Percentiles rank a stretch among this genome's conserved stretches.
Conservation (phyloP, 2,888 invertebrate species). For the Synergus umbraculus region DNA sequence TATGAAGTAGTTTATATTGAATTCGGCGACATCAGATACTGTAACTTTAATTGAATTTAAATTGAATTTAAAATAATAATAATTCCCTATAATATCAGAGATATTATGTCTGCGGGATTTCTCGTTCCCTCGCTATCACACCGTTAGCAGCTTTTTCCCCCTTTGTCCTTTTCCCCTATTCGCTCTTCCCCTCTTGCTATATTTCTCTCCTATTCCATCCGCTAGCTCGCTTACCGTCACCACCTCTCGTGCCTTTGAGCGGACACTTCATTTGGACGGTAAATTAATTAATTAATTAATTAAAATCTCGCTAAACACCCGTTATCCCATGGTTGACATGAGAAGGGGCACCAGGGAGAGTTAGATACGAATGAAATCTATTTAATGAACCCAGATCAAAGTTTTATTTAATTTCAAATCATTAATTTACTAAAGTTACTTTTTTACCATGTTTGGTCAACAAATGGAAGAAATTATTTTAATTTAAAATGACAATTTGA, state of each 20-base stretch:
- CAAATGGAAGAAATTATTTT: background rate
- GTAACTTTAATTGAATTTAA: slow-evolving; percentile 8
- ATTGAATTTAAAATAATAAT: slow-evolving; percentile 21
- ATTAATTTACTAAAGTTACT: background rate
- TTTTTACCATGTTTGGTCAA: too few species aligned
- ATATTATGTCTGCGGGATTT: slow-evolving; percentile 1
- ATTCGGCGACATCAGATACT: background rate
- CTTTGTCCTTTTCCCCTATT: background rate
- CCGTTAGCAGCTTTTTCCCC: slow-evolving; percentile 18
- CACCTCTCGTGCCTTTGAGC: slow-evolving; percentile 25
- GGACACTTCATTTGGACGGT: slow-evolving; percentile 26
- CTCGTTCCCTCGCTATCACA: slow-evolving; percentile 14
- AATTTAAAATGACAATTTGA: background rate
- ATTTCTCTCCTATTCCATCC: background rate
- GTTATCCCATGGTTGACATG: slow-evolving; percentile 29
- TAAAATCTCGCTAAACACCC: slow-evolving; percentile 28
- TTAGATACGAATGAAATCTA: slow-evolving; percentile 2
- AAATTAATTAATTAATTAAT: slow-evolving; percentile 36
- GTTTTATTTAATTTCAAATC: slow-evolving; percentile 18
- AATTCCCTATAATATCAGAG: background rate
- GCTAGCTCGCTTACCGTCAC: background rate
- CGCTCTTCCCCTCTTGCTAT: background rate
- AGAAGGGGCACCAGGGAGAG: background rate
- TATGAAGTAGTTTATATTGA: background rate
- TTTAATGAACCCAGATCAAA: slow-evolving; percentile 3